Conservation (phyloP, 2,797 vertebrate species). For the Danio aesculapii region DNA sequence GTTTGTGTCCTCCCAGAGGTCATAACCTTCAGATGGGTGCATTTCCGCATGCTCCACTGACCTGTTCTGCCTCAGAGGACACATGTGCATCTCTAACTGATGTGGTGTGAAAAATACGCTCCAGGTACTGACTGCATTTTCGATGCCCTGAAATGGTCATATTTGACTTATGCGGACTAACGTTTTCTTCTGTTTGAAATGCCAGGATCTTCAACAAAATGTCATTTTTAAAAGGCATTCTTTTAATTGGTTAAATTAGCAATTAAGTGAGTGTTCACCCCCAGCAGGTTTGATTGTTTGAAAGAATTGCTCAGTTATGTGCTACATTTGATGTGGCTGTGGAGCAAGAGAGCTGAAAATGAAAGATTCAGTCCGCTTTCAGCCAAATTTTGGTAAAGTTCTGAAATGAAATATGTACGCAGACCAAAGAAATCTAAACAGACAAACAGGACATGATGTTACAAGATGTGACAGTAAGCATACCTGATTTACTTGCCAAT, state of each 20-base stretch:
- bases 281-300: no score
- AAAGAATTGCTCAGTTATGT: no score
- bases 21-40: conserved; percentile 26
- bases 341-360: no score
- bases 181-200: conserved; percentile 17
- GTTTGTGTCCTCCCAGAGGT: conserved; percentile 13
- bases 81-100: conserved; percentile 1
- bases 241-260: not conserved
- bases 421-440: no score
- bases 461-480: no score
- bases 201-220: not conserved
- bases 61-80: conserved; percentile 17
- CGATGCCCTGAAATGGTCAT: conserved; percentile 39
- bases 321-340: no score
- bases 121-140: conserved; percentile 28
- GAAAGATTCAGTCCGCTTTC: no score
- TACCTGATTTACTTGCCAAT: no score
- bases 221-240: not conserved
- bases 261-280: not conserved
- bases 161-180: conserved; percentile 64
- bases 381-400: no score
- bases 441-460: no score
- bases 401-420: no score
- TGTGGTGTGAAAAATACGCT: conserved; percentile 1
- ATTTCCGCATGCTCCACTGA: conserved; percentile 9